Percentiles rank a stretch among this genome's conserved stretches.
phyloP scores from a whole-genome alignment of 2,113 vertebrate species.

The Myrmecophaga tridactyla region DNA sequence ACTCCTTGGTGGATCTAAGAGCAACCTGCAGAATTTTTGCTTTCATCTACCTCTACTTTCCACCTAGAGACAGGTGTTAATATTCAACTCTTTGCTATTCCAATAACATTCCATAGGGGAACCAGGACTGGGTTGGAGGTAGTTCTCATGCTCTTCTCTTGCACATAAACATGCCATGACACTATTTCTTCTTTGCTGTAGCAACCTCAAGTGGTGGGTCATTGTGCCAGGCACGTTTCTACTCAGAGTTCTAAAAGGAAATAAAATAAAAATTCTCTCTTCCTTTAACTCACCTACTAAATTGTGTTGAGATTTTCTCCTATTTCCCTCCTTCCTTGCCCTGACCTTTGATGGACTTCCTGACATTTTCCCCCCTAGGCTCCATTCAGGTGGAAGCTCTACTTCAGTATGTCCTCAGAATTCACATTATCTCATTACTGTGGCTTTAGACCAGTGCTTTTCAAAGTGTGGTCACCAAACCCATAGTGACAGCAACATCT shows the following conservation, averaged over 20 bases:
- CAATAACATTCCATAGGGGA: background rate
- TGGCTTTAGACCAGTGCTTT: background rate
- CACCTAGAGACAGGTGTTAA: background rate
- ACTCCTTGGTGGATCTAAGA: no score
- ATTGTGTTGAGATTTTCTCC: background rate
- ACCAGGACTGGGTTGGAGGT: background rate
- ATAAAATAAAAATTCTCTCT: background rate
- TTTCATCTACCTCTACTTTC: background rate
- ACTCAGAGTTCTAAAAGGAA: background rate
- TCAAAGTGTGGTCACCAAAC: background rate
- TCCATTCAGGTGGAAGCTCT: background rate
- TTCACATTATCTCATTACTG: background rate
- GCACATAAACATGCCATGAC: fast-evolving
- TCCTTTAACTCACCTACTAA: background rate
- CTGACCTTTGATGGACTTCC: background rate
- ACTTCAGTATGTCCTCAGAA: background rate
- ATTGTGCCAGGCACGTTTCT: background rate
- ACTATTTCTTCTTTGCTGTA: background rate
- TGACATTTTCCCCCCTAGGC: background rate
- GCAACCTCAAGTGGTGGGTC: no score
- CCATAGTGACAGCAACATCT: background rate
- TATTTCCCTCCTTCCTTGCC: background rate
- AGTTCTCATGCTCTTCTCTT: background rate
- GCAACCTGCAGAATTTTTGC: background rate
- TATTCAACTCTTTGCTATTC: background rate